These are phyloP conservation scores for Cheilosia vulpina DNA, from an alignment of 2,888 invertebrate species.

Conservation along the genomic window DNA sequence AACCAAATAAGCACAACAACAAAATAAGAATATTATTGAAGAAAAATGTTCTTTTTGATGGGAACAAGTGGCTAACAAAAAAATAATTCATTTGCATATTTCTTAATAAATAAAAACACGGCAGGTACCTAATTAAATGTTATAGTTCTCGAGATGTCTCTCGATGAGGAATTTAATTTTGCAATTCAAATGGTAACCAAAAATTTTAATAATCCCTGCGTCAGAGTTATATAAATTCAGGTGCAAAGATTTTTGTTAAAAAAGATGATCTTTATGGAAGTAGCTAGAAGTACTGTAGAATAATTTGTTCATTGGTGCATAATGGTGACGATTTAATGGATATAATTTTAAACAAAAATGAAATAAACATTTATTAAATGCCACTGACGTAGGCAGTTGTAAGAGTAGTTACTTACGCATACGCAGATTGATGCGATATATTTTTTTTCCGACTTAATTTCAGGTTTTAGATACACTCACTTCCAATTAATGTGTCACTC, in stretches of 20 bases:
- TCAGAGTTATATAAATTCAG: background rate
- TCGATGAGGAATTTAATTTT: slow-evolving; percentile 15
- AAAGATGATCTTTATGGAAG: slow-evolving; percentile 3
- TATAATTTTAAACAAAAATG: background rate
- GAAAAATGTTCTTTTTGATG: slow-evolving; percentile 2
- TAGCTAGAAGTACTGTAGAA: background rate
- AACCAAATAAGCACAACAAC: slow-evolving; percentile 1
- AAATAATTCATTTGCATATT: slow-evolving; percentile 41
- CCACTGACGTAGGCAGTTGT: background rate
- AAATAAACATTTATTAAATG: background rate
- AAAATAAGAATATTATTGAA: background rate
- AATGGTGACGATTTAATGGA: slow-evolving; percentile 1
- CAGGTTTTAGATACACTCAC: no score
- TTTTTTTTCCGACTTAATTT: no score
- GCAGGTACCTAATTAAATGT: background rate
- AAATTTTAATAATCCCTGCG: background rate
- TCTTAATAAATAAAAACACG: slow-evolving; percentile 37
- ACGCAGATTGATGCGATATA: no score
- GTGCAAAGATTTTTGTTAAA: background rate
- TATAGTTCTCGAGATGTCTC: slow-evolving; percentile 7
- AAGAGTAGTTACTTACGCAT: background rate
- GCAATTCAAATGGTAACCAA: slow-evolving; percentile 13
- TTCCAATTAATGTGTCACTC: no score
- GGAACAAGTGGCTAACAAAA: slow-evolving; percentile 21
- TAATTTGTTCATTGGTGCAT: background rate